A percentile compares a stretch with the other conserved stretches of the same genome.
Evolutionary conservation across 2,113 vertebrate species (phyloP).

Genomic region (Sterna hirundo): DNA sequence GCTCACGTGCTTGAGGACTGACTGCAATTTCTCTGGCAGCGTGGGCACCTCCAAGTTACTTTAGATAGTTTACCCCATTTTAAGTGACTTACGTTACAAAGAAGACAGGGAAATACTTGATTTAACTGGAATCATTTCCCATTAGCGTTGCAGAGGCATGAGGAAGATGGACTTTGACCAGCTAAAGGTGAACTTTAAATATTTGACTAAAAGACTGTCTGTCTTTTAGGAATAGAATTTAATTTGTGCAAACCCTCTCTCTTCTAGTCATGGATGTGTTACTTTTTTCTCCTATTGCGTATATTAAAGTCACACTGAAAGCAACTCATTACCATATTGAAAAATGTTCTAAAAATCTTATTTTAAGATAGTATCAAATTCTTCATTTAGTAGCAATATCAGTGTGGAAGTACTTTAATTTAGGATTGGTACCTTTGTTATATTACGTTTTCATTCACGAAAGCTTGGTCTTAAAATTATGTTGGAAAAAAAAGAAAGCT

Average conservation of each 20-base stretch:
- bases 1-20: neutral
- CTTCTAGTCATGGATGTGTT: neutral
- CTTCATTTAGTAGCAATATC: neutral
- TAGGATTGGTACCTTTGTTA: neutral
- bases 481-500: neutral
- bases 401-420: neutral
- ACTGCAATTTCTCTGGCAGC: neutral
- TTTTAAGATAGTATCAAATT: neutral
- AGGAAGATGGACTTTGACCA: neutral
- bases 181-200: neutral
- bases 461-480: neutral
- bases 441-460: neutral
- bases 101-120: neutral
- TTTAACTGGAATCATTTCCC: neutral
- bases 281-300: neutral
- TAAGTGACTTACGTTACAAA: accelerated
- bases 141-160: neutral
- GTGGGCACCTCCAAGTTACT: neutral
- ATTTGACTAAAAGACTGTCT: neutral
- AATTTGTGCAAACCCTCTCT: neutral
- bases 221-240: neutral
- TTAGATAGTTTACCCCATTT: neutral
- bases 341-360: neutral
- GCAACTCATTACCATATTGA: neutral
- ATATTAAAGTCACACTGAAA: neutral